phyloP scores from a whole-genome alignment of 2,888 invertebrate genomes.

The Sesia apiformis region DNA sequence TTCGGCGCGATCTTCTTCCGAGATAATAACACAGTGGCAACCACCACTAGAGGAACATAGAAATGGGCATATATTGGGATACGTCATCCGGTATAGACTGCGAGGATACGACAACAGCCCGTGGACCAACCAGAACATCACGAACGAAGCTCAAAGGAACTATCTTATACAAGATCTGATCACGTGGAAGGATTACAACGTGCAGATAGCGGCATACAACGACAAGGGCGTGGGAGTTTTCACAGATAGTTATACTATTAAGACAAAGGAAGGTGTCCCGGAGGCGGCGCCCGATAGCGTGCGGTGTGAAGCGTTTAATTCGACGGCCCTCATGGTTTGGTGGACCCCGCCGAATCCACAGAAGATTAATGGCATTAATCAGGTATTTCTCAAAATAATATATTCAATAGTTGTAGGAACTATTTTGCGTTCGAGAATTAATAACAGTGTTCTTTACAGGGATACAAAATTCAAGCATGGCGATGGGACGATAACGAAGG shows the following conservation, averaged over 20 bases:
- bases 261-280: conserved; percentile 96
- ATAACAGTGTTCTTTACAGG: conserved; percentile 31
- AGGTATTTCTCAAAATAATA: conserved; percentile 57
- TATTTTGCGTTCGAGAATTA: background rate
- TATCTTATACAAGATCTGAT: conserved; percentile 93
- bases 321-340: conserved; percentile 86
- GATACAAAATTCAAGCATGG: conserved; percentile 95
- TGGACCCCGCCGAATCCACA: conserved; percentile 99
- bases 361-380: conserved; percentile 98
- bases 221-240: conserved; percentile 96
- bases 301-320: conserved; percentile 85
- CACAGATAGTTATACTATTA: conserved; percentile 92
- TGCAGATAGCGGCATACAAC: conserved; percentile 97
- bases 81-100: conserved; percentile 91
- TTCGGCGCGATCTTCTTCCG: conserved; percentile 93
- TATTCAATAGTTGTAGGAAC: background rate
- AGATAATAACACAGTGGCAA: conserved; percentile 98
- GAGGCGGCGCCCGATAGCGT: conserved; percentile 93
- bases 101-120: conserved; percentile 94
- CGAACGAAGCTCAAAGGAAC: conserved; percentile 93
- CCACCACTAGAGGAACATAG: conserved; percentile 95
- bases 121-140: conserved; percentile 93
- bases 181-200: conserved; percentile 97
- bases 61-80: conserved; percentile 96
- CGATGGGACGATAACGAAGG: conserved; percentile 72